Base-by-base conservation (phyloP, 2,888 invertebrate genomes). In the Acrobasis consociella region DNA sequence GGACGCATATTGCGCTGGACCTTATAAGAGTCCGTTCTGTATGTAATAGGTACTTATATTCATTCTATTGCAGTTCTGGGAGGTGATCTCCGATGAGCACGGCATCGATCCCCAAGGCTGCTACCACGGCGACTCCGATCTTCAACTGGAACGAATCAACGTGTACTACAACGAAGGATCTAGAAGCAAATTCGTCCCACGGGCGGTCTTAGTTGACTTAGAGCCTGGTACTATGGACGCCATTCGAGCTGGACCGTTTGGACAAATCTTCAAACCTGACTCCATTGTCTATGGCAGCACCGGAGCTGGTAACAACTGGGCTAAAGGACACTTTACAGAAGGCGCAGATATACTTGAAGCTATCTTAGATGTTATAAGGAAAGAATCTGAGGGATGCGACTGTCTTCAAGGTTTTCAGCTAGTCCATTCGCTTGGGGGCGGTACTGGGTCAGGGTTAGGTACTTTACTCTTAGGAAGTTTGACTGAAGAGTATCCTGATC, bases 11-110 rank as follows among this genome's bases (percentile, higher is more conserved):
- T n/a, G n/a, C n/a, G n/a, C n/a, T n/a, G n/a, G n/a, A n/a, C n/a
- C n/a, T n/a, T n/a, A n/a, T n/a, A n/a, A n/a, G n/a, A n/a, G n/a
- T n/a, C n/a, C n/a, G n/a, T n/a, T n/a, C n/a, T n/a, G n/a, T n/a
- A n/a, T n/a, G n/a, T n/a, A n/a, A n/a, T n/a, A n/a, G n/a, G n/a
- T n/a, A n/a, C n/a, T n/a, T n/a, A n/a, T n/a, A n/a, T n/a, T n/a
- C n/a, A n/a, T n/a, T n/a, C n/a, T 31, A 31, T 31, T 31, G 2
- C 85, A 96, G 96, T 96, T 96, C 82, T 96, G 96, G 96, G 96
- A 97, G 81, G 95, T 96, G 49, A 96, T 97, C 75, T 96, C 96
- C 9, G 96, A 96, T 75, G 96, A 95, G 74, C 95, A 96, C 77
- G 96, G 96, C 31, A 95, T 96, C 71, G 94, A 95, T 75, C 94